These are phyloP conservation scores for Papilio xuthus DNA, from an alignment of 1,140 invertebrate genomes.

Conservation along the genomic window DNA sequence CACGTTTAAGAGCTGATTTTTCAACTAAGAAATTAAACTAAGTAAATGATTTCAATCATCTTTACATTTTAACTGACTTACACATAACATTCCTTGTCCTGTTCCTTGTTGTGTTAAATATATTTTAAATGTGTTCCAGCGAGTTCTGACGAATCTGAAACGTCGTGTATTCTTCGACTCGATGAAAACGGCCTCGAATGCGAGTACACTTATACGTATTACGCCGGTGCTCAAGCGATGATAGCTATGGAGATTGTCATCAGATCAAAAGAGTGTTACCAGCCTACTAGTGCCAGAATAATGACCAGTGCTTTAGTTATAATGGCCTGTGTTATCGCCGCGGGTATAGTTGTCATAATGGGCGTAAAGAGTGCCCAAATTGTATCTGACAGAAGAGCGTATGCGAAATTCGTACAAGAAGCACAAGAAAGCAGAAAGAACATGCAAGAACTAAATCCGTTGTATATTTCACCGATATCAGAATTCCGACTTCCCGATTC, in stretches of 20 bases:
- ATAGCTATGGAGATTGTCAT: conserved; percentile 70
- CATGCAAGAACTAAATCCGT: conserved; percentile 77
- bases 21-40: too few species aligned
- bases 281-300: conserved; percentile 65
- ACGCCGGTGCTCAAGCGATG: conserved; percentile 49
- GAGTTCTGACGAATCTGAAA: conserved; percentile 44
- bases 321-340: conserved; percentile 70
- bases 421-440: conserved; percentile 61
- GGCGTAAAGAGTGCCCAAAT: conserved; percentile 72
- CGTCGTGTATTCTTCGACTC: conserved; percentile 70
- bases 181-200: conserved; percentile 75
- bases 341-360: conserved; percentile 75
- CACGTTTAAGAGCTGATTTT: too few species aligned
- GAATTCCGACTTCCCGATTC: conserved; percentile 79
- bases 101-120: not conserved
- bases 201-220: conserved; percentile 80
- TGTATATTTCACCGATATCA: conserved; percentile 82
- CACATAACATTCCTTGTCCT: not conserved
- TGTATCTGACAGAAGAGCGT: conserved; percentile 78
- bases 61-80: not conserved
- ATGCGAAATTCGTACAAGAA: conserved; percentile 78
- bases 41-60: too few species aligned
- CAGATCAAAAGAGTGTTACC: conserved; percentile 68
- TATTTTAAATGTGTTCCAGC: too few species aligned
- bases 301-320: conserved; percentile 68